Conservation (phyloP, 1,140 invertebrate genomes). For the Saccostrea glomerata region DNA sequence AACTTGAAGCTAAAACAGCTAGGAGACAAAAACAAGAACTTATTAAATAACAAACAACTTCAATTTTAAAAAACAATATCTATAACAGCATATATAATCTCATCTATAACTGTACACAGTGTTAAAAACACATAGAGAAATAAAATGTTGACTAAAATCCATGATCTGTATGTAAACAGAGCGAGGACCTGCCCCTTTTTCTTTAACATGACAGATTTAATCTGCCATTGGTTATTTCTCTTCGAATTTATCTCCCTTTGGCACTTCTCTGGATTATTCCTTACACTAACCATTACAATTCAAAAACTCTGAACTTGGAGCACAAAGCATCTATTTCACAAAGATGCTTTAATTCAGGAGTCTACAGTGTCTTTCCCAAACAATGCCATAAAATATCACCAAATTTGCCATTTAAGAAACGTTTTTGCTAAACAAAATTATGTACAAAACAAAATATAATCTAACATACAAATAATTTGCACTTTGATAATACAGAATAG, state of each 20-base stretch:
- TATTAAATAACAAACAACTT: conserved; percentile 32
- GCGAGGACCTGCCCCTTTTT: conserved; percentile 3
- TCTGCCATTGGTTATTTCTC: background rate
- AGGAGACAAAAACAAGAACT: conserved; percentile 22
- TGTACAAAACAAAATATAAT: background rate
- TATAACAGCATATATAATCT: conserved; percentile 33
- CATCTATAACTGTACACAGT: conserved; percentile 17
- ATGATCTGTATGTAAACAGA: conserved; percentile 1
- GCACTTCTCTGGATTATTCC: background rate
- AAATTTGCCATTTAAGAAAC: conserved; percentile 9
- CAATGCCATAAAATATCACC: background rate
- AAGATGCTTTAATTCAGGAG: background rate
- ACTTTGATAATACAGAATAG: background rate
- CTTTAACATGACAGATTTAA: background rate
- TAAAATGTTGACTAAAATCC: background rate
- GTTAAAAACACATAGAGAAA: conserved; percentile 2
- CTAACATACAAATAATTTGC: conserved; percentile 4
- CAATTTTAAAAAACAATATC: background rate
- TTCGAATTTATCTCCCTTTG: background rate
- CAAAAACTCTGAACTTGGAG: background rate
- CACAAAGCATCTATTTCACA: background rate
- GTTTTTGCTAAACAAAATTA: background rate
- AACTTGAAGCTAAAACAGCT: conserved; percentile 36
- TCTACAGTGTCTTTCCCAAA: background rate
- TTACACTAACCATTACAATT: background rate